Evolutionary conservation across 2,888 invertebrate genomes (phyloP).

Genomic region (Yponomeuta evonymella): DNA sequence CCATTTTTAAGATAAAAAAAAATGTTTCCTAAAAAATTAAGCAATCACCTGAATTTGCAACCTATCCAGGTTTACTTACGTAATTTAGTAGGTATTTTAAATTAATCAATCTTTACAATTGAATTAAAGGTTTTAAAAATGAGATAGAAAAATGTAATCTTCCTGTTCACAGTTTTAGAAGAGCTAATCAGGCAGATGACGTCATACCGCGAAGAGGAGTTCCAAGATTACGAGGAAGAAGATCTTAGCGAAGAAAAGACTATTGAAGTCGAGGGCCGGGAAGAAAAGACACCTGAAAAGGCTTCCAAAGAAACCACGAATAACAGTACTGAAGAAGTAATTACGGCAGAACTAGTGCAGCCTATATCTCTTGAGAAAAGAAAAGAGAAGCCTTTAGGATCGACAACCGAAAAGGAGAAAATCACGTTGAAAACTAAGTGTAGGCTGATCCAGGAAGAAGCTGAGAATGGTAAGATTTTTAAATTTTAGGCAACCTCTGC

Average conservation of each 20-base stretch:
- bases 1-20: not conserved
- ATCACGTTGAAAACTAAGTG: constrained; percentile 71
- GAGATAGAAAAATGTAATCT: not conserved
- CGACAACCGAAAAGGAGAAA: constrained; percentile 37
- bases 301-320: constrained; percentile 27
- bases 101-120: too few relatives aligned
- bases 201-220: constrained; percentile 67
- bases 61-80: too few relatives aligned
- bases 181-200: constrained; percentile 82
- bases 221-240: constrained; percentile 62
- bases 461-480: constrained; percentile 50
- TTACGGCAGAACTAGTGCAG: constrained; percentile 49
- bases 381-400: constrained; percentile 41
- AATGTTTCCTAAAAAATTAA: too few relatives aligned
- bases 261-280: not conserved
- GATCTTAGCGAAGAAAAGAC: constrained; percentile 21
- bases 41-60: too few relatives aligned
- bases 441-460: constrained; percentile 68
- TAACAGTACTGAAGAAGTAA: constrained; percentile 26
- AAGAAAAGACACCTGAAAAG: constrained; percentile 15
- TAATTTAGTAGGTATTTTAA: too few relatives aligned
- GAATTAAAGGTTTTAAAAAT: too few relatives aligned
- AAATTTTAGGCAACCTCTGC: too few relatives aligned
- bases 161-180: constrained; percentile 74
- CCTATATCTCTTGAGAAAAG: constrained; percentile 52